These are phyloP conservation scores for Pampusana beccarii DNA, from an alignment of 2,113 vertebrate genomes.

Conservation along the genomic window DNA sequence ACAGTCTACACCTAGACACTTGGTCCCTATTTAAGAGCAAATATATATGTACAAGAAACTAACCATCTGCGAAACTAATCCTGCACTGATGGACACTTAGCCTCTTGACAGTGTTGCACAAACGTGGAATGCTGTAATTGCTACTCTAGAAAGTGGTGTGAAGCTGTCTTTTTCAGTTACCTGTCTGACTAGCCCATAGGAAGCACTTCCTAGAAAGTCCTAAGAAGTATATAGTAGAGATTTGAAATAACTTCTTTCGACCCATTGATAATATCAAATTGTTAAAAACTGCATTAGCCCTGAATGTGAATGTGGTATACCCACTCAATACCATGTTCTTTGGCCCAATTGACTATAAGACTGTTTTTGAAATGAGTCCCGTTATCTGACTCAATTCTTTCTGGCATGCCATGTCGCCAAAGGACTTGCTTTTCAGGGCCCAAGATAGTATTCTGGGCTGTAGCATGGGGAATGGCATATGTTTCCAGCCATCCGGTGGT, in stretches of 20 bases:
- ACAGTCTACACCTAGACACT: background rate
- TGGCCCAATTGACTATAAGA: too few relatives aligned
- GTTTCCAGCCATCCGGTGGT: too few relatives aligned
- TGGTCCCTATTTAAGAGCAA: background rate
- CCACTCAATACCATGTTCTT: too few relatives aligned
- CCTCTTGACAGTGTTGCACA: background rate
- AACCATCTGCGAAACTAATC: background rate
- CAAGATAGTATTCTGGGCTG: too few relatives aligned
- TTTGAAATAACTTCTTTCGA: background rate
- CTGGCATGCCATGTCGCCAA: too few relatives aligned
- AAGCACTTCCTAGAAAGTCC: background rate
- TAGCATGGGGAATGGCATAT: too few relatives aligned
- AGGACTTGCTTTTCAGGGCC: too few relatives aligned
- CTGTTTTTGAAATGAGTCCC: too few relatives aligned
- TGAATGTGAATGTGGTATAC: background rate
- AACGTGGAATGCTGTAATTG: background rate
- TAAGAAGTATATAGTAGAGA: background rate
- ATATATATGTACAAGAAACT: background rate
- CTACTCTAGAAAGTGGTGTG: accelerated
- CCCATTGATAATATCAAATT: background rate
- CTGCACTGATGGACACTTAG: background rate
- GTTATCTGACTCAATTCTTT: too few relatives aligned
- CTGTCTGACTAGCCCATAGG: accelerated
- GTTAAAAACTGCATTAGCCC: background rate
- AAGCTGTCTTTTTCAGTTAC: background rate